A percentile compares a stretch with the other conserved stretches of the same genome.
phyloP scores from a whole-genome alignment of 2,797 vertebrate genomes.

The Labeo calbasu region DNA sequence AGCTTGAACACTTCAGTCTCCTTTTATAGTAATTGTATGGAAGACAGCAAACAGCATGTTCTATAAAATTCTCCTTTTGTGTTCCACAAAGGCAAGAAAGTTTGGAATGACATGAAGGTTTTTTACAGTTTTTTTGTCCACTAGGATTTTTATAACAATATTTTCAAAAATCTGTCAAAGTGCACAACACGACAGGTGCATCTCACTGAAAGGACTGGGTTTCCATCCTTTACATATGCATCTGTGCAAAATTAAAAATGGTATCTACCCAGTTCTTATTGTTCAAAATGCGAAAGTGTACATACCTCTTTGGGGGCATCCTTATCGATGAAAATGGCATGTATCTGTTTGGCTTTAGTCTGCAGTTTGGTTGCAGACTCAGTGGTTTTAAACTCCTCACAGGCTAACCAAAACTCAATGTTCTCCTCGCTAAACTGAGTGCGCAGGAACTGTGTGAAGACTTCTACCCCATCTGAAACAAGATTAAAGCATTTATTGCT shows the following conservation, averaged over 20 bases:
- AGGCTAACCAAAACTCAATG: conserved; percentile 96
- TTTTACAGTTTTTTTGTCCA: neutral
- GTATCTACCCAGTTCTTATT: neutral
- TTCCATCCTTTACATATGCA: neutral
- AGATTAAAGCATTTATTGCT: neutral
- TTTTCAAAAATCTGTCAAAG: neutral
- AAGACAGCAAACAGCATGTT: neutral
- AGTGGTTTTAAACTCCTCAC: conserved; percentile 91
- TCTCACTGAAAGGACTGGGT: neutral
- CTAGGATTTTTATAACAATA: neutral
- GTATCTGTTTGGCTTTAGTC: conserved; percentile 89
- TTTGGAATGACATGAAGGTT: neutral
- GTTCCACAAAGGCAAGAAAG: neutral
- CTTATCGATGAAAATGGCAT: conserved; percentile 85
- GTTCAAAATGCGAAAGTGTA: neutral
- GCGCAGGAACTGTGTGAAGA: conserved; percentile 89
- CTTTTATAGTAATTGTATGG: neutral
- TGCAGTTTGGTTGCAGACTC: conserved; percentile 81
- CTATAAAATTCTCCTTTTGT: neutral
- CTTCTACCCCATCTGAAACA: conserved; percentile 82
- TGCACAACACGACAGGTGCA: neutral
- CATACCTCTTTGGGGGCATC: conserved; percentile 93
- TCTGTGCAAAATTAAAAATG: neutral
- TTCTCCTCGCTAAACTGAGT: conserved; percentile 98
- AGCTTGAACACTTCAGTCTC: neutral